A percentile compares a stretch with the other conserved stretches of the same genome.
Evolutionary conservation across 2,888 invertebrate species (phyloP).

Genomic region (Calephelis perditalis): DNA sequence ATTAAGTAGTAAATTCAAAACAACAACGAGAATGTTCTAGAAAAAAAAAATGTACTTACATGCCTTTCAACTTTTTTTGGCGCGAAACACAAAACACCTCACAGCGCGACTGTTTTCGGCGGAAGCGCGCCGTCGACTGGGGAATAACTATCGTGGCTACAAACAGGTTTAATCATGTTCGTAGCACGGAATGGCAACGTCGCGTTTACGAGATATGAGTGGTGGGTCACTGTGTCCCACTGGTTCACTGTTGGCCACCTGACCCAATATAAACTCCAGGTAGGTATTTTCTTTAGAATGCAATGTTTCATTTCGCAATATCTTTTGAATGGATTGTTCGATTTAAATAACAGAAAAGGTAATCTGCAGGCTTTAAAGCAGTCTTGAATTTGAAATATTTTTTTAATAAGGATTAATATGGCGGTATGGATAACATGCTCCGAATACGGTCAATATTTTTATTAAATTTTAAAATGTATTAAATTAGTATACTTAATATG

Average conservation of each 20-base stretch:
- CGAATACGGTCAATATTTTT: too few species aligned
- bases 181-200: neutral
- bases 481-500: too few species aligned
- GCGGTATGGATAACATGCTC: too few species aligned
- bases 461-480: too few species aligned
- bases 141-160: neutral
- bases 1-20: neutral
- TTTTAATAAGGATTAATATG: too few species aligned
- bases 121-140: constrained; percentile 3
- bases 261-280: neutral
- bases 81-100: neutral
- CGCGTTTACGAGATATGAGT: neutral
- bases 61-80: neutral
- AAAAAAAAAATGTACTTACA: neutral
- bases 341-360: too few species aligned
- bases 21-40: neutral
- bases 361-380: too few species aligned
- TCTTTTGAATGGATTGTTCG: too few species aligned
- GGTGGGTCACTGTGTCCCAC: neutral
- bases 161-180: neutral
- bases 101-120: neutral
- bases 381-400: too few species aligned
- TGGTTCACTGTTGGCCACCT: constrained; percentile 1
- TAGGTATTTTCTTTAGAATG: too few species aligned
- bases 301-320: too few species aligned